Conservation (phyloP, 2,888 invertebrate genomes). For the Atrina japonica region DNA sequence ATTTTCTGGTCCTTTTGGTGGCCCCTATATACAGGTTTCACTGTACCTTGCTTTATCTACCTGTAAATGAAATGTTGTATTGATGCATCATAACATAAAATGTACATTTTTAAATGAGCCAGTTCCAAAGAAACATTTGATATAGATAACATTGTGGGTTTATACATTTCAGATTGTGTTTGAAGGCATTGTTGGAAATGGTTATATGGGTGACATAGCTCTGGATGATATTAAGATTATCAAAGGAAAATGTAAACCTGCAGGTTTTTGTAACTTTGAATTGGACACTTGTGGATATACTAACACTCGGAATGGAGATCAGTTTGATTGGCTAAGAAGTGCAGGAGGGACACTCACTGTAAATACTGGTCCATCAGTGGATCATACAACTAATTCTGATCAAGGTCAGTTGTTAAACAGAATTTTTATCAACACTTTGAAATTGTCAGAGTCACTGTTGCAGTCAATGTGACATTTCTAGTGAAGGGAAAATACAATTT, state of each 20-base stretch:
- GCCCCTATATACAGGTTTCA: too few species aligned
- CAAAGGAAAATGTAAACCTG: conserved; percentile 65
- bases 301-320: conserved; percentile 61
- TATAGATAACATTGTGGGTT: too few species aligned
- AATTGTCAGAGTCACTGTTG: too few species aligned
- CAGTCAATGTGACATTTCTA: too few species aligned
- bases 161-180: conserved; percentile 70
- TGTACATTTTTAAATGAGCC: too few species aligned
- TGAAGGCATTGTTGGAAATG: conserved; percentile 66
- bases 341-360: conserved; percentile 64
- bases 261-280: conserved; percentile 76
- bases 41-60: too few species aligned
- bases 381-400: conserved; percentile 72
- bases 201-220: conserved; percentile 71
- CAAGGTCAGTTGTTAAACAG: conserved; percentile 41
- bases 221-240: conserved; percentile 72
- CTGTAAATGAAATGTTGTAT: too few species aligned
- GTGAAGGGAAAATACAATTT: too few species aligned
- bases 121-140: too few species aligned
- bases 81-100: too few species aligned
- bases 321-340: conserved; percentile 76
- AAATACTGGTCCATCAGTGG: conserved; percentile 70
- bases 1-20: too few species aligned
- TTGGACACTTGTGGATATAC: conserved; percentile 71
- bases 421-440: too few species aligned